These are phyloP conservation scores for Orientallactaga bullata DNA, from an alignment of 2,113 vertebrate species.

Conservation along the genomic window DNA sequence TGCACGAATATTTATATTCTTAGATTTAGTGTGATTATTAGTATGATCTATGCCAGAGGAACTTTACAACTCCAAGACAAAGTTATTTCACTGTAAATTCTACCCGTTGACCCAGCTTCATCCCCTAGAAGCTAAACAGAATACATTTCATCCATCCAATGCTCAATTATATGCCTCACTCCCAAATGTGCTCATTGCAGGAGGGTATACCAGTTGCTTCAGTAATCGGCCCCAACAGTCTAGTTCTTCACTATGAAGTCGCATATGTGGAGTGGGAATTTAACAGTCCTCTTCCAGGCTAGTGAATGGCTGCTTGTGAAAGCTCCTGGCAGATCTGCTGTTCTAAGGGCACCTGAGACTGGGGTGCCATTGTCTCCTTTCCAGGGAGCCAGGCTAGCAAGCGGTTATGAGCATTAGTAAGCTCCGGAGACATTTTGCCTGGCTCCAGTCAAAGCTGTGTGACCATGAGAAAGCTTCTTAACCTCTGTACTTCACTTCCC, in stretches of 20 bases:
- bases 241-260: neutral
- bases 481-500: neutral
- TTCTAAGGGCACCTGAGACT: neutral
- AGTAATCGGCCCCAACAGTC: neutral
- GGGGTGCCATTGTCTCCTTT: neutral
- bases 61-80: constrained; percentile 23
- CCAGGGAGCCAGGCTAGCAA: neutral
- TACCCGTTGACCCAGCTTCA: neutral
- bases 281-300: neutral
- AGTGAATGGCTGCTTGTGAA: no score
- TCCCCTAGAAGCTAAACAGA: neutral
- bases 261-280: neutral
- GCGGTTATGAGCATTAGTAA: neutral
- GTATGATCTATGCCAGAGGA: neutral
- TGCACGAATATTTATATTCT: neutral
- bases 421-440: neutral
- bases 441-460: neutral
- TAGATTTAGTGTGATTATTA: neutral
- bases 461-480: neutral
- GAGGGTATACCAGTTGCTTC: neutral
- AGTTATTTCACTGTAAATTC: neutral
- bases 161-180: neutral
- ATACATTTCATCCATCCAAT: neutral
- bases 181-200: neutral
- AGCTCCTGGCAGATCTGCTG: neutral